phyloP scores from a whole-genome alignment of 2,888 invertebrate species.

The Mechanitis mazaeus region DNA sequence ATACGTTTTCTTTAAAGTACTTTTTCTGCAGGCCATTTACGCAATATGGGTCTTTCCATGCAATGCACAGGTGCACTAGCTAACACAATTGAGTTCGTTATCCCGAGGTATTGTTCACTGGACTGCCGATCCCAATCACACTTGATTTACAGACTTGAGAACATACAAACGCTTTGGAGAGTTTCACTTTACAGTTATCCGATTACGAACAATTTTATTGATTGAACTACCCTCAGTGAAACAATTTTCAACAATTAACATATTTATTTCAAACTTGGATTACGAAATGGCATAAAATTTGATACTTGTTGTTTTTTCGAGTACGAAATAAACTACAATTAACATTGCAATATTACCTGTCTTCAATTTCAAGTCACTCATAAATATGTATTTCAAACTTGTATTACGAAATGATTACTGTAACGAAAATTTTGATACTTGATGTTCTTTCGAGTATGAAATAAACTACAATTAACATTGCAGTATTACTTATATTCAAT shows the following conservation, averaged over 20 bases:
- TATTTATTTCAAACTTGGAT: neutral
- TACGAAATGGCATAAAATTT: conserved; percentile 14
- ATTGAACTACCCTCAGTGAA: no score
- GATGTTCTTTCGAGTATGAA: no score
- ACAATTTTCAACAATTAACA: no score
- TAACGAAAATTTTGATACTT: no score
- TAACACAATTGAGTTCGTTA: conserved; percentile 64
- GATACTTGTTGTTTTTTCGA: neutral
- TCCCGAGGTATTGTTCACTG: conserved; percentile 54
- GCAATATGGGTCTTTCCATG: conserved; percentile 12
- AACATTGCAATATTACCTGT: no score
- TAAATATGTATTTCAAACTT: no score
- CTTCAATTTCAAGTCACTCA: no score
- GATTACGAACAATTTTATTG: conserved; percentile 13
- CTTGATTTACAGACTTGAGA: conserved; percentile 50
- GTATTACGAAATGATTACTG: no score
- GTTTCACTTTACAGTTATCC: conserved; percentile 32
- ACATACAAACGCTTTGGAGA: conserved; percentile 33
- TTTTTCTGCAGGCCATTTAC: conserved; percentile 30
- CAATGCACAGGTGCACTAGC: conserved; percentile 37
- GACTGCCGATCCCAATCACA: conserved; percentile 45
- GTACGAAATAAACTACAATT: no score
- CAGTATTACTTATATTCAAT: no score
- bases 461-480: no score
- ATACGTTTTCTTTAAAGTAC: no score